These are phyloP conservation scores for Eupithecia pulchellata DNA, from an alignment of 2,888 invertebrate species.

Conservation along the genomic window DNA sequence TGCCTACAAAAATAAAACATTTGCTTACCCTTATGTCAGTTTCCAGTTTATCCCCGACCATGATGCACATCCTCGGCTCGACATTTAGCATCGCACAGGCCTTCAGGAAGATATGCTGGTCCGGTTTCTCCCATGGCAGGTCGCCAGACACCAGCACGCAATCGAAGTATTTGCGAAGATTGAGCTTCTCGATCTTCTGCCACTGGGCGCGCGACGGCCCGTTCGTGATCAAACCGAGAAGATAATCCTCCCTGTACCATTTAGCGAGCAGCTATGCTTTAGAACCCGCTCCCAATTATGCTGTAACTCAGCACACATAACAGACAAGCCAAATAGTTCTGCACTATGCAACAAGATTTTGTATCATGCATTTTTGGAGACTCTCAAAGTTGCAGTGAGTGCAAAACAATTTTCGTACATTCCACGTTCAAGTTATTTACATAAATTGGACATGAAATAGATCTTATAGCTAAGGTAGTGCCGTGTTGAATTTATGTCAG, in stretches of 20 bases:
- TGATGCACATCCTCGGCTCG: constrained; percentile 90
- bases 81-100: constrained; percentile 92
- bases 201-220: constrained; percentile 94
- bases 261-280: constrained; percentile 78
- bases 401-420: constrained; percentile 71
- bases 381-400: constrained; percentile 47
- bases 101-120: constrained; percentile 92
- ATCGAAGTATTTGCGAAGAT: constrained; percentile 90
- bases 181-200: constrained; percentile 92
- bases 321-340: constrained; percentile 68
- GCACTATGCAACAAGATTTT: constrained; percentile 54
- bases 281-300: constrained; percentile 66
- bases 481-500: constrained; percentile 61
- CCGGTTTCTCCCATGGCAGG: constrained; percentile 94
- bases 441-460: constrained; percentile 73
- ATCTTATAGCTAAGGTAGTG: constrained; percentile 65
- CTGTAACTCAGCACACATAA: constrained; percentile 79
- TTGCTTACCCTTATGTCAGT: constrained; percentile 90
- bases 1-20: not conserved
- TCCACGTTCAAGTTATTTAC: constrained; percentile 68
- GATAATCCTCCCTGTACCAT: constrained; percentile 88
- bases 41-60: constrained; percentile 95
- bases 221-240: constrained; percentile 93
- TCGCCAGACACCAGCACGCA: constrained; percentile 93
- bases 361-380: constrained; percentile 26